Evolutionary conservation across 2,888 invertebrate species (phyloP), one percentile per base, ranked within the genome.

Genomic region (Carcina quercana): DNA sequence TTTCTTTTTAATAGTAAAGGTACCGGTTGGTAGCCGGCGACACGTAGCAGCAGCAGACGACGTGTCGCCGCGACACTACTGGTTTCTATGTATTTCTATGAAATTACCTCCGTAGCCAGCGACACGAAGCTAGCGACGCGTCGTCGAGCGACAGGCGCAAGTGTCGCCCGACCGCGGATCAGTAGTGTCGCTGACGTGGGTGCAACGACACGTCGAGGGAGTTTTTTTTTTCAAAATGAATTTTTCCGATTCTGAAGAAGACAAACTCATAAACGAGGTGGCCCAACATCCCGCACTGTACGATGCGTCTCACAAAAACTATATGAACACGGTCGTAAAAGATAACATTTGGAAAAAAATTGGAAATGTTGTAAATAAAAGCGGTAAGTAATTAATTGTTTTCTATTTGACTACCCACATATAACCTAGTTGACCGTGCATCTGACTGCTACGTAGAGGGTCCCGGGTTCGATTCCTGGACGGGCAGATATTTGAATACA

Each of bases 261-360:
- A 28, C 6, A 30, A 31, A 31, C 31, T 31, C 8, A 31, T 25
- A 25, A 32, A 32, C 32, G 10, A 27, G 26, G 32, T 31, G 20
- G 31, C 25, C 25, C 31, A 31, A 31, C 19, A 31, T 31, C 31
- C 30, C 20, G 30, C 30, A 30, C 30, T 30, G 30, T 30, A 30
- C 20, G 30, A 30, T 30, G 30, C 30, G n/a, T 30, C 30, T 24
- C 30, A 30, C 30, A 24, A 30, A 15, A 30, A 30, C 30, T 30
- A 24, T 30, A 8, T 30, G n/a, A 30, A 30, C 25, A 30, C 24
- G 24, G 30, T 30, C 15, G 15, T 30, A 15, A 30, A 30, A 30
- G 30, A 30, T 30, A 30, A 30, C 13, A 30, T 30, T 30, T 30
- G 30, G 30, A 30, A 30, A 24, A 30, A 24, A 13, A 30, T 30